Conservation (phyloP, 2,797 vertebrate genomes). For the Lycodopsis pacificus region DNA sequence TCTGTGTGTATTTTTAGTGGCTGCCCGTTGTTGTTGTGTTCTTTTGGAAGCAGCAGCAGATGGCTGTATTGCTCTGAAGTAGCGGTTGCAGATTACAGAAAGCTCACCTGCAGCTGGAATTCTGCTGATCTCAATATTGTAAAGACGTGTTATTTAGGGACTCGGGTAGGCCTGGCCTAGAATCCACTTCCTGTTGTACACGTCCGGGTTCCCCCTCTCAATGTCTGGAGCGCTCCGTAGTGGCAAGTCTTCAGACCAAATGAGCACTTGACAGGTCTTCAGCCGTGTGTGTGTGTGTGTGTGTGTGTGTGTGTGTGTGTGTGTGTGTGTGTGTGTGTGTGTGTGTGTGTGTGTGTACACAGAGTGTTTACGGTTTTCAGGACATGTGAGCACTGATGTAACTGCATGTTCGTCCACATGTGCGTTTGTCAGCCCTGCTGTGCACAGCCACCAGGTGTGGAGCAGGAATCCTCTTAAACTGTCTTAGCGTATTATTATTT, state of each 20-base stretch:
- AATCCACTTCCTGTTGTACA: conserved; percentile 27
- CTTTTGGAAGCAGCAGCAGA: conserved; percentile 54
- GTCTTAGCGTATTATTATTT: background rate
- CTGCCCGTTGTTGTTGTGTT: conserved; percentile 18
- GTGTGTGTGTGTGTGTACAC: no score
- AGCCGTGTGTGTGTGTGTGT: conserved; percentile 18
- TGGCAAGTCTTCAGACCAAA: conserved; percentile 14
- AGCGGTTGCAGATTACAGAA: conserved; percentile 65
- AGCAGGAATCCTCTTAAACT: background rate
- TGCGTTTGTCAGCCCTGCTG: background rate
- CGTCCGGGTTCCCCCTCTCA: background rate
- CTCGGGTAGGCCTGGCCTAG: background rate
- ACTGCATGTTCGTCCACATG: background rate
- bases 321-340: conserved; percentile 17
- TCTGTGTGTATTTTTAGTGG: conserved; percentile 76
- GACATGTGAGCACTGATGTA: conserved; percentile 30
- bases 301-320: conserved; percentile 29
- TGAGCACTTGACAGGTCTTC: conserved; percentile 25
- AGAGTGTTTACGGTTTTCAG: conserved; percentile 27
- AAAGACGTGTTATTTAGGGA: conserved; percentile 26
- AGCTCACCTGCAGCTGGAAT: conserved; percentile 74
- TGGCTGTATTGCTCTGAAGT: conserved; percentile 58
- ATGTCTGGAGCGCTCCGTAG: background rate
- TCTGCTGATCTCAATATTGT: conserved; percentile 36
- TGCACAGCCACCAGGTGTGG: background rate